Evolutionary conservation across 2,888 invertebrate species (phyloP).

Genomic region (Pseudococcus jackbeardsleyi): DNA sequence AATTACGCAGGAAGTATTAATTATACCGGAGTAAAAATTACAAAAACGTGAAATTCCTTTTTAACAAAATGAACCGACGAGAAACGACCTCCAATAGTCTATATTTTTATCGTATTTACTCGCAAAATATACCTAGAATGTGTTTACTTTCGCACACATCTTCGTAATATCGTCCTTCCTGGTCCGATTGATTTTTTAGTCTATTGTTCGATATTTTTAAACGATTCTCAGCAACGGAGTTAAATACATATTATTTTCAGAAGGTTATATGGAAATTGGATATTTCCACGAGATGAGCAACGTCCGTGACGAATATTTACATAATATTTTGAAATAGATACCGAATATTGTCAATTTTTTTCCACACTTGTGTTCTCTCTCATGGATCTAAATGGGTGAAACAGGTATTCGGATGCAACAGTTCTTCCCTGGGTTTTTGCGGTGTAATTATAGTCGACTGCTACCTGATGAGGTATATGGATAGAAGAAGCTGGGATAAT

Average conservation of each 20-base stretch:
- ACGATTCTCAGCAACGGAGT: neutral
- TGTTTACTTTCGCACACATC: neutral
- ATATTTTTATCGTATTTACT: neutral
- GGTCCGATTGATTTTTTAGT: constrained; percentile 21
- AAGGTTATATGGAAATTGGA: constrained; percentile 30
- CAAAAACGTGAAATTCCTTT: constrained; percentile 33
- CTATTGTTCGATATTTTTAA: constrained; percentile 17
- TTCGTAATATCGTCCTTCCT: neutral
- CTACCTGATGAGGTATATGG: neutral
- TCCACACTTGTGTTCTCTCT: neutral
- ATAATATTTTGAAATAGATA: neutral
- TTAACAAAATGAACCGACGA: neutral
- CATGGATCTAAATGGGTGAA: neutral
- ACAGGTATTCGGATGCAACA: neutral
- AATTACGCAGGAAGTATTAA: constrained; percentile 39
- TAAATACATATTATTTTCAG: neutral
- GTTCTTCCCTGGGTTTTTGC: neutral
- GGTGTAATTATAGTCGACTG: constrained; percentile 11
- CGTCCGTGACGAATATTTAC: constrained; percentile 33
- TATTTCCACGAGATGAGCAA: constrained; percentile 13
- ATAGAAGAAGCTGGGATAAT: constrained; percentile 7
- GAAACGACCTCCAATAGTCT: constrained; percentile 6
- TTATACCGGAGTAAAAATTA: constrained; percentile 25
- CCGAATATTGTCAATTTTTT: neutral
- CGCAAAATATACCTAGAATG: neutral